Evolutionary conservation across 2,888 invertebrate genomes (phyloP).

Genomic region (Maniola hyperantus): DNA sequence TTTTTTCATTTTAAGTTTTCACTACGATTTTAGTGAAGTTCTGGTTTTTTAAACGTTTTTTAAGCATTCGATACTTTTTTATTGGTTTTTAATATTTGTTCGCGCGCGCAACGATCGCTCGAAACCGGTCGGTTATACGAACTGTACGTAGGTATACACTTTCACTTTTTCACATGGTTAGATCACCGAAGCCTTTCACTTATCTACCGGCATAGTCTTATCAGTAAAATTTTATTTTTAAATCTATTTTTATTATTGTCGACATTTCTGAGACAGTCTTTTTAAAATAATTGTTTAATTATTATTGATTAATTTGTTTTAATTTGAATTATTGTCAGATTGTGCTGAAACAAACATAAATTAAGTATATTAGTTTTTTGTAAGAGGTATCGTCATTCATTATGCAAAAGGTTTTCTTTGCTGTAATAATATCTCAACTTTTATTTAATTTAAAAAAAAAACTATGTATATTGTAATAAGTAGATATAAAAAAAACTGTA

Average conservation of each 20-base stretch:
- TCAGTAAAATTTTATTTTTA: slow-evolving; percentile 30
- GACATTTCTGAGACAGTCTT: slow-evolving; percentile 29
- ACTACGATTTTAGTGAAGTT: not conserved
- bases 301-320: slow-evolving; percentile 14
- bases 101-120: slow-evolving; percentile 44
- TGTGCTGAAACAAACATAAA: slow-evolving; percentile 1
- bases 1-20: not conserved
- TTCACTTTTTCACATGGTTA: slow-evolving; percentile 65
- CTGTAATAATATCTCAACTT: too few species aligned
- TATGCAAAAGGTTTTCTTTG: too few species aligned
- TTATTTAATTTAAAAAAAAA: too few species aligned
- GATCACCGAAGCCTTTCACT: slow-evolving; percentile 46
- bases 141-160: slow-evolving; percentile 57
- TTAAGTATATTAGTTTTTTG: not conserved
- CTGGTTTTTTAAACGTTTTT: not conserved
- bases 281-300: not conserved
- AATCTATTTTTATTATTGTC: slow-evolving; percentile 50
- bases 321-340: slow-evolving; percentile 5
- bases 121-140: slow-evolving; percentile 36
- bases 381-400: too few species aligned
- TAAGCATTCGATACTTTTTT: slow-evolving; percentile 10
- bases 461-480: too few species aligned
- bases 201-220: slow-evolving; percentile 35
- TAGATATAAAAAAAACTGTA: too few species aligned
- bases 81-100: slow-evolving; percentile 41